Percentiles rank a stretch among this genome's conserved stretches.
Conservation (phyloP, 2,113 vertebrate species). For the Ameiurus melas region DNA sequence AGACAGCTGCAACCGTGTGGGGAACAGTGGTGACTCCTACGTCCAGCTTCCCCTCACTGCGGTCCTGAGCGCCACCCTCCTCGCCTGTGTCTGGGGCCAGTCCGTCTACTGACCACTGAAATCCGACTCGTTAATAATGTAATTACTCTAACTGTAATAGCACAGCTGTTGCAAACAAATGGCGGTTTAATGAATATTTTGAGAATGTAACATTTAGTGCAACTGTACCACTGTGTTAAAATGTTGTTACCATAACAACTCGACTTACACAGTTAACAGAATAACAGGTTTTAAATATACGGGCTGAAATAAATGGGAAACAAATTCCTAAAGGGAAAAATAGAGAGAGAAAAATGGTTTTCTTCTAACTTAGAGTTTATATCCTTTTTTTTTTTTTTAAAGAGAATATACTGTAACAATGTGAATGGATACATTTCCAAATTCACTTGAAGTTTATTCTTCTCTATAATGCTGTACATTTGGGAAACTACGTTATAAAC, state of each 20-base stretch:
- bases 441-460: not conserved
- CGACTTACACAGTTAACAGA: not conserved
- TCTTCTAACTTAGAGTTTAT: not conserved
- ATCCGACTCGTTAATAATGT: not conserved
- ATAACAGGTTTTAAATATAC: not conserved
- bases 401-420: not conserved
- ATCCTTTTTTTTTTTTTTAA: not conserved
- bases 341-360: not conserved
- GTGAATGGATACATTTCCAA: not conserved
- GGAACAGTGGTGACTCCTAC: slow-evolving; percentile 48
- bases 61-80: slow-evolving; percentile 36
- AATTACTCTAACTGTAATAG: not conserved
- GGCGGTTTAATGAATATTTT: not conserved
- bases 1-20: slow-evolving; percentile 58
- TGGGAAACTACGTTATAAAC: not conserved
- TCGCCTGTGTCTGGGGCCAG: slow-evolving; percentile 56
- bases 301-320: not conserved
- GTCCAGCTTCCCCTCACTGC: slow-evolving; percentile 57
- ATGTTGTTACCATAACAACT: not conserved
- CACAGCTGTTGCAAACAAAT: not conserved
- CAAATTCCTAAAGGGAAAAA: not conserved
- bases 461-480: not conserved
- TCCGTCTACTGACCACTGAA: slow-evolving; percentile 13
- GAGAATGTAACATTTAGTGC: not conserved
- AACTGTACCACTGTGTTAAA: not conserved